A percentile compares a stretch with the other conserved stretches of the same genome.
Evolutionary conservation across 2,797 vertebrate genomes (phyloP).

Genomic region (Novumbra hubbsi): DNA sequence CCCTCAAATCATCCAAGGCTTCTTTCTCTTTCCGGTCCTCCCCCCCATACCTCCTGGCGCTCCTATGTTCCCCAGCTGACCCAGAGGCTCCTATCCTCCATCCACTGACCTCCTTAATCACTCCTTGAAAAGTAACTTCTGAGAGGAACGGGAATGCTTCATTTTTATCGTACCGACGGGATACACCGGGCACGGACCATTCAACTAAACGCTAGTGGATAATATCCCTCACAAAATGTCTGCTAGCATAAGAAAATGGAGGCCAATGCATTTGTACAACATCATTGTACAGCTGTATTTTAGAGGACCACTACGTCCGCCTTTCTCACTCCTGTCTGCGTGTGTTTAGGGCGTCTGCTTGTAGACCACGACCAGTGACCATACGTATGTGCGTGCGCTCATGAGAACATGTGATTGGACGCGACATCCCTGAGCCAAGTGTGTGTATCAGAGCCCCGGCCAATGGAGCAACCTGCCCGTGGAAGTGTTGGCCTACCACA

Average conservation of each 20-base stretch:
- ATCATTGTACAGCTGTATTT: too few species aligned
- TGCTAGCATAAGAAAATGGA: too few species aligned
- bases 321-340: too few species aligned
- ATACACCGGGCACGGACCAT: neutral
- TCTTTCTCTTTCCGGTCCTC: neutral
- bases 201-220: too few species aligned
- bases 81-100: neutral
- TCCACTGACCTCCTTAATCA: neutral
- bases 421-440: neutral
- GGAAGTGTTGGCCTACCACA: slow-evolving; percentile 61
- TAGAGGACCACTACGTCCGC: too few species aligned
- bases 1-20: neutral
- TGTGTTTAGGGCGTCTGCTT: too few species aligned
- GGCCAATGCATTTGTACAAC: too few species aligned
- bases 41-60: neutral
- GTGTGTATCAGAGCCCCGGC: slow-evolving; percentile 8
- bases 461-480: slow-evolving; percentile 20
- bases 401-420: neutral
- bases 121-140: neutral
- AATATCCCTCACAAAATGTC: too few species aligned
- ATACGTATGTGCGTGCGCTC: slow-evolving; percentile 7
- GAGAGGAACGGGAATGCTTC: neutral
- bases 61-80: neutral
- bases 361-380: too few species aligned
- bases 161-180: neutral